phyloP scores from a whole-genome alignment of 1,140 invertebrate species.

The Cydia strobilella region DNA sequence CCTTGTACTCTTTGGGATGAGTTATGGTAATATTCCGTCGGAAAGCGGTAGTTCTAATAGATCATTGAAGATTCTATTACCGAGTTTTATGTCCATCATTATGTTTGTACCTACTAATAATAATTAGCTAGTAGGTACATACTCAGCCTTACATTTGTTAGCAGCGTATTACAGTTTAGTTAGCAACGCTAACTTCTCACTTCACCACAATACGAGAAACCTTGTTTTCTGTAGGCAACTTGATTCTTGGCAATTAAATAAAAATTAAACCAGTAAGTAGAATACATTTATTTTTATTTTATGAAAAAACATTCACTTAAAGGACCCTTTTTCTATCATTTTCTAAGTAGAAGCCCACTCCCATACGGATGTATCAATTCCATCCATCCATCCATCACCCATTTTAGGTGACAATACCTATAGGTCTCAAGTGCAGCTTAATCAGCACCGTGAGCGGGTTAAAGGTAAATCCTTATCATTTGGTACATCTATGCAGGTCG shows the following conservation, averaged over 20 bases:
- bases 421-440: background rate
- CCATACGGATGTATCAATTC: no score
- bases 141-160: background rate
- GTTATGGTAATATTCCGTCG: background rate
- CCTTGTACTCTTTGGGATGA: background rate
- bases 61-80: slow-evolving; percentile 5
- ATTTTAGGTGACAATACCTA: background rate
- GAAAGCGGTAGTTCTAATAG: background rate
- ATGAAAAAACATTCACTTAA: no score
- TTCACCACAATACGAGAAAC: background rate
- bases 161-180: background rate
- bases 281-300: no score
- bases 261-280: no score
- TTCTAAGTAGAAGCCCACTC: no score
- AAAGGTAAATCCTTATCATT: slow-evolving; percentile 58
- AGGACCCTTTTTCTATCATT: no score
- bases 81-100: slow-evolving; percentile 2
- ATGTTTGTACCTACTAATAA: background rate
- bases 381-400: no score
- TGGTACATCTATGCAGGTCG: slow-evolving; percentile 50
- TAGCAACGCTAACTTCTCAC: background rate
- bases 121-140: slow-evolving; percentile 1
- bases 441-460: slow-evolving; percentile 43
- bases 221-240: background rate
- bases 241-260: no score